These are phyloP conservation scores for Bujurquina vittata DNA, from an alignment of 2,113 vertebrate species.

Conservation along the genomic window DNA sequence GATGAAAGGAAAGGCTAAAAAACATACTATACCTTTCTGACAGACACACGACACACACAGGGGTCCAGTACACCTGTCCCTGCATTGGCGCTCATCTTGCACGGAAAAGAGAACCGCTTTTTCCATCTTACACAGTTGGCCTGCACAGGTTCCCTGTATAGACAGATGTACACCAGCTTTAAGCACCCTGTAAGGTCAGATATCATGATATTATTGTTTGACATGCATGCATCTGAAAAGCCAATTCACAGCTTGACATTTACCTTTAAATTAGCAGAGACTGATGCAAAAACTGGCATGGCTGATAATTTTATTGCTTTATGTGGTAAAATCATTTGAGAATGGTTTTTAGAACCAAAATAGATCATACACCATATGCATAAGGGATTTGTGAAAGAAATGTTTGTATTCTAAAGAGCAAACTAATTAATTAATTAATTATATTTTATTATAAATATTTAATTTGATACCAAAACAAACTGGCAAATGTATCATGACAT, in stretches of 20 bases:
- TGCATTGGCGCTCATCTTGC: slow-evolving; percentile 95
- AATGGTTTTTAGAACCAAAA: not conserved
- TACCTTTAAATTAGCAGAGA: not conserved
- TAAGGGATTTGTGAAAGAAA: not conserved
- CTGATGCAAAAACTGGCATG: not conserved
- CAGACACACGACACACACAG: slow-evolving; percentile 93
- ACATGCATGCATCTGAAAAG: not conserved
- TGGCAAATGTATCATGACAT: not conserved
- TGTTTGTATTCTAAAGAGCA: not conserved
- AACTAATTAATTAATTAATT: not conserved
- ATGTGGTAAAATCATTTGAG: not conserved
- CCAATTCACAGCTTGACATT: not conserved
- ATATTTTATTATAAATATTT: not conserved
- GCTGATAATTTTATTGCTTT: not conserved
- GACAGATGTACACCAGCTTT: not conserved
- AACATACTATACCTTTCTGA: slow-evolving; percentile 86
- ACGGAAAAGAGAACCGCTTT: slow-evolving; percentile 92
- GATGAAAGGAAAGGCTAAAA: not conserved
- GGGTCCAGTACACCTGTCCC: slow-evolving; percentile 92
- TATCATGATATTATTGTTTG: not conserved
- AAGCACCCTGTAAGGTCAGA: not conserved
- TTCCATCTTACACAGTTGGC: slow-evolving; percentile 96
- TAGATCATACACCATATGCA: not conserved
- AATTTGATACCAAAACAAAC: not conserved
- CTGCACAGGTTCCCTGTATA: slow-evolving; percentile 90